Conservation (phyloP, 2,113 vertebrate genomes). For the Psilopogon haemacephalus region DNA sequence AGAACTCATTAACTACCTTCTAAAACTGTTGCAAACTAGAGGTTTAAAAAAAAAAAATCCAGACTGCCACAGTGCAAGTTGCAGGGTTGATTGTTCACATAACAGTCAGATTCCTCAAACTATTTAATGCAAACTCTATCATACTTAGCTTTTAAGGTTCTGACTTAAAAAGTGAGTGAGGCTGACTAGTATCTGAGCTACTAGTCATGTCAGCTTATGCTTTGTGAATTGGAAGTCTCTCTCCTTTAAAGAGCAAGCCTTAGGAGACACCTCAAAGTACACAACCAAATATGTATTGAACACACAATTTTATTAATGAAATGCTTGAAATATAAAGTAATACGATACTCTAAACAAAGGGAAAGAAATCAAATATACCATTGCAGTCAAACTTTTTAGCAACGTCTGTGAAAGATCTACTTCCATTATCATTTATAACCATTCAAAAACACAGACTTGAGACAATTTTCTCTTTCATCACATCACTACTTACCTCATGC, state of each 20-base stretch:
- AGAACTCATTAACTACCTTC: not conserved
- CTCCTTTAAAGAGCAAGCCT: not conserved
- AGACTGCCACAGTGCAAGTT: not conserved
- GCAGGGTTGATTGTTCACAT: not conserved
- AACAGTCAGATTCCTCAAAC: not conserved
- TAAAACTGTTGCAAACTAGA: not conserved
- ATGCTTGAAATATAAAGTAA: not conserved
- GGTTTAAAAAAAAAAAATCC: not conserved
- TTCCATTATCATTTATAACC: not conserved
- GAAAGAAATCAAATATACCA: not conserved
- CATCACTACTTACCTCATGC: conserved; percentile 85
- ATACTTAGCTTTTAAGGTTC: not conserved
- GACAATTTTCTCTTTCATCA: not conserved
- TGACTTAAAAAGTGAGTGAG: not conserved
- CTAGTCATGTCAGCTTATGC: not conserved
- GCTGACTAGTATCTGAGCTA: not conserved
- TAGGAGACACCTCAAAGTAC: not conserved
- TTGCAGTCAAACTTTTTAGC: not conserved
- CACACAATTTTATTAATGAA: not conserved
- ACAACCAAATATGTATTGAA: not conserved
- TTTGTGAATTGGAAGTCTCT: not conserved
- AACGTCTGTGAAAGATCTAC: not conserved
- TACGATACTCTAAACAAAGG: not conserved
- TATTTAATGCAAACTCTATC: not conserved
- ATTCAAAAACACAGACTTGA: not conserved